Base-by-base conservation (phyloP, 2,888 invertebrate genomes). In the Thumatha senex region DNA sequence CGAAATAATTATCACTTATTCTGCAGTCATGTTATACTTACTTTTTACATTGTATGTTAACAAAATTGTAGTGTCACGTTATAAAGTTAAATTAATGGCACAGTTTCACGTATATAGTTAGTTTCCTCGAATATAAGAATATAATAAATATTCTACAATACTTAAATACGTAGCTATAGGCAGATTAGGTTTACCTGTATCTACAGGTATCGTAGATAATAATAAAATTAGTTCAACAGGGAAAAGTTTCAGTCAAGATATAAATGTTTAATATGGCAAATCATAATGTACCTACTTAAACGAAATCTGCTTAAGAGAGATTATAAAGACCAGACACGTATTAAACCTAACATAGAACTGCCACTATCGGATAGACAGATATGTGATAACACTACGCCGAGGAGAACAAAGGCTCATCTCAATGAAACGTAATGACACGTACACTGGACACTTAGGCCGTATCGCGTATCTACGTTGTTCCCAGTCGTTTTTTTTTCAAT, bases 41-140 rank as follows among this genome's bases (percentile, higher is more conserved):
- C 86, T 84, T 85, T 86, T 80, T 81, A 82, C 62, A 67, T 79
- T 72, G 66, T 69, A 72, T 70, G 70, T 81, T 83, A 86, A 86
- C 75, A 78, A 50, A 80, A 83, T 82, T 85, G 85, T 88, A 87
- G 89, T 86, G 89, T 89, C 89, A 89, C 88, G 80, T 83, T 78
- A 80, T 86, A 87, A 86, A 87, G 88, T 89, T 88, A 90, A 83
- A 89, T 85, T 84, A 88, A 91, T 91, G 91, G 91, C 91, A 91
- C 91, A 90, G 81, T 89, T 91, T 91, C 91, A 91, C 91, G 91
- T 40, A 44, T 9, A 52, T 45, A 48, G 44, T 91, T 90, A 90
- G 89, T 89, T 86, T 77, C 78, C 78, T 85, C 81, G 85, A 88
- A 78, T 84, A 86, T 76, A 85, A 84, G 78, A 86, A 83, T 74